Evolutionary conservation across 2,888 invertebrate species (phyloP).

Genomic region (Apodemia mormo): DNA sequence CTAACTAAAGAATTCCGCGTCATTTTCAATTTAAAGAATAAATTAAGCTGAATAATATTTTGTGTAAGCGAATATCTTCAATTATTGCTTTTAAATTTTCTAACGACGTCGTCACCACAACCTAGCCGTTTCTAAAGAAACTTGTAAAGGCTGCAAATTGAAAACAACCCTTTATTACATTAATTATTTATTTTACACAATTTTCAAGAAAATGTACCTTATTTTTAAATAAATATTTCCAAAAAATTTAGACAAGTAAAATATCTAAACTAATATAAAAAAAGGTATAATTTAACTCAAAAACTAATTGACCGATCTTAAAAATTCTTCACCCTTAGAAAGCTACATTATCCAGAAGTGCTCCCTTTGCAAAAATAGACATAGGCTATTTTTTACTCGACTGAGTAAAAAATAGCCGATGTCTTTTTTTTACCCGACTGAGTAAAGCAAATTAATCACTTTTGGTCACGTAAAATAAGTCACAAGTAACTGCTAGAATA

Average conservation of each 20-base stretch:
- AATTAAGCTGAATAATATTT: conserved; percentile 20
- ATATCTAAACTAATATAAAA: neutral
- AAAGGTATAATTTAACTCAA: neutral
- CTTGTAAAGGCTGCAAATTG: conserved; percentile 25
- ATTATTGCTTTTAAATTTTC: conserved; percentile 19
- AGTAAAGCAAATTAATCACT: too few relatives aligned
- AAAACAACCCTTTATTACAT: conserved; percentile 18
- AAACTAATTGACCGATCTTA: too few relatives aligned
- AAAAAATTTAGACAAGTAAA: neutral
- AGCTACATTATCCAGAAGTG: too few relatives aligned
- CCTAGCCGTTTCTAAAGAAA: conserved; percentile 19
- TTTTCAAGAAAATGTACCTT: neutral
- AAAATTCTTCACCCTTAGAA: too few relatives aligned
- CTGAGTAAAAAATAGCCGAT: too few relatives aligned
- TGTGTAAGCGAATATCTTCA: conserved; percentile 21
- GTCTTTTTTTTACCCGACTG: too few relatives aligned
- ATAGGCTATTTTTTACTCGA: too few relatives aligned
- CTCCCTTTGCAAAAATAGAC: too few relatives aligned
- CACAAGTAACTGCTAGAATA: too few relatives aligned
- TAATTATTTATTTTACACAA: conserved; percentile 13
- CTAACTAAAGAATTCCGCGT: neutral
- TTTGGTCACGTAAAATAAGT: too few relatives aligned
- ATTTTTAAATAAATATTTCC: neutral
- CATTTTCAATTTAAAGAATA: conserved; percentile 11
- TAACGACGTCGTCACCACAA: conserved; percentile 21